Evolutionary conservation across 2,797 vertebrate genomes (phyloP), one percentile per base, ranked within the genome.

Genomic region (Carcharodon carcharias): DNA sequence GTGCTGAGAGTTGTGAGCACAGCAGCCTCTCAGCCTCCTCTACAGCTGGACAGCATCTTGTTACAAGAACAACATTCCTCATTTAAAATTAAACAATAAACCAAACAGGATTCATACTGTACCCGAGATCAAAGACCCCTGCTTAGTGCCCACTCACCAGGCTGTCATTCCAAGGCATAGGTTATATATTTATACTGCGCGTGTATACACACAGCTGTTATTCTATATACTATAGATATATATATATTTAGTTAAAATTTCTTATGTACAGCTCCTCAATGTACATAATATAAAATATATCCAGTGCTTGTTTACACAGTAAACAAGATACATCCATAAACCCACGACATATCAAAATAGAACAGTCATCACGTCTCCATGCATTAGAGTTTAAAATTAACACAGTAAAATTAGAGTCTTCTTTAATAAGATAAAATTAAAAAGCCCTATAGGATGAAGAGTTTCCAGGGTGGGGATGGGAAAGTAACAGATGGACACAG

Each of bases 251-350:
- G 91, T 67, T 93, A 93, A 92, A 35, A 95, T 98, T 98, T 98
- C 98, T 98, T 98, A 97, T 97, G 97, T 97, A 97, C 91, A 97
- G 97, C 97, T 97, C 97, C 97, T 97, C 97, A 97, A 97, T 97
- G 96, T 97, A 97, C 96, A 93, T 93, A 93, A 93, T 93, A 93
- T 93, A 93, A 93, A 93, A 93, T 93, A 67, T 67, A 93, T 82
- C 95, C 97, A 67, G n/a, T 67, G 96, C 97, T 97, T 98, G 98
- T 98, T 98, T 98, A 98, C 98, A 98, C 96, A 97, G 98, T 98
- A 98, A 98, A 98, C 98, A 98, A 98, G 97, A 96, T 97, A 93
- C 96, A 93, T 67, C 61, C 91, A 93, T 67, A 93, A 93, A 67
- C 63, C n/a, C 91, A 93, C 91, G 21, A 67, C 91, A 93, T 93